Evolutionary conservation across 2,888 invertebrate species (phyloP), one percentile per base, ranked within the genome.

Genomic region (Drosophila differens): DNA sequence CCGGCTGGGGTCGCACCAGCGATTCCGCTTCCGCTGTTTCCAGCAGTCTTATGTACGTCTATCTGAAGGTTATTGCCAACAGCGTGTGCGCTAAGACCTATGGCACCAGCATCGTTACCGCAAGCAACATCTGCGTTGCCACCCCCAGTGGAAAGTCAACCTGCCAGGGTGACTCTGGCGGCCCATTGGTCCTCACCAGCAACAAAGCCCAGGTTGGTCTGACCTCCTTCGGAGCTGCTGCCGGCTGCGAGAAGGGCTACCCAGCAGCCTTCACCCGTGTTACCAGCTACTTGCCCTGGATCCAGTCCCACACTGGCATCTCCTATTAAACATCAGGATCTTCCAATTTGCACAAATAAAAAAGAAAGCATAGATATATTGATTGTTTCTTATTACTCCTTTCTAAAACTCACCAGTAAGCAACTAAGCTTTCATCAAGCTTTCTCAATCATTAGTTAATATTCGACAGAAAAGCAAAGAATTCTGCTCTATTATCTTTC

Each of bases 91-190:
- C 93, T 4, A 69, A 66, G 16, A 92, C 91, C 66, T 94, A 93
- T 49, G 93, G 93, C 30, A 80, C 91, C n/a, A 57, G 83, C 44
- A 82, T 79, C 54, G 79, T 91, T 14, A 60, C 60, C 3, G 0
- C 22, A 3, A 1, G n/a, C 55, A 86, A 81, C 55, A 66, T 92
- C 47, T 93, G 92, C 60, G 65, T 86, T 0, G 0, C 28, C 28
- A 90, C 91, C 4, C 5, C 69, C 52, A 60, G 59, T 25, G 78
- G 80, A 4, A 25, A 57, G 4, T 93, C 92, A 58, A 90, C 91
- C 55, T 93, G 93, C 82, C 81, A 87, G 44, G 93, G 93, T 51
- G 93, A 93, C 74, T 93, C 93, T 25, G 93, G 93, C 32, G 92
- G 93, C 54, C 93, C 93, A 70, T 77, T 93, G 75, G 82, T 89